Conservation (phyloP, 2,888 invertebrate genomes). For the Euzetes globulus region DNA sequence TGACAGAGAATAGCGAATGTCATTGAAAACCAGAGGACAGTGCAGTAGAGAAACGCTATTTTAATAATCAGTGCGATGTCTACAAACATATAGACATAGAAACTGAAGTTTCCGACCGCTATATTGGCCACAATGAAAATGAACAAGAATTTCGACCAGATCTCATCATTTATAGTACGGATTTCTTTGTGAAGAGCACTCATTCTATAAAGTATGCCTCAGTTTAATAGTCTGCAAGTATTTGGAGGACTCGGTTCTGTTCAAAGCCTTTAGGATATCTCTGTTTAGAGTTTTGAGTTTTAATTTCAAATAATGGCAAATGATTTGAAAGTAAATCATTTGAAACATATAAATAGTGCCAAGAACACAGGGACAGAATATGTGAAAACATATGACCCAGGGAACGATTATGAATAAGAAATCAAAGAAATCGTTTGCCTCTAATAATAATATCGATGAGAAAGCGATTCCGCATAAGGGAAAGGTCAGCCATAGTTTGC, state of each 20-base stretch:
- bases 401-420: background rate
- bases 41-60: background rate
- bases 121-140: background rate
- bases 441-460: too few species aligned
- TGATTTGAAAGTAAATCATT: background rate
- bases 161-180: background rate
- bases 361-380: background rate
- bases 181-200: background rate
- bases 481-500: too few species aligned
- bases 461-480: too few species aligned
- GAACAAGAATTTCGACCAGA: background rate
- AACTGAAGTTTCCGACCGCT: background rate
- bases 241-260: too few species aligned
- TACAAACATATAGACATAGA: background rate
- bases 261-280: background rate
- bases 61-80: background rate
- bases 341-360: background rate
- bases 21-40: background rate
- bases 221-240: too few species aligned
- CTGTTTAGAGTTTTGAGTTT: background rate
- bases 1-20: background rate
- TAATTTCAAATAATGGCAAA: background rate
- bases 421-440: background rate
- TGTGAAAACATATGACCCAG: background rate
- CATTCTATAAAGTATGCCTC: background rate